These are phyloP conservation scores for Nebria brevicollis DNA, from an alignment of 2,888 invertebrate species.

Conservation along the genomic window DNA sequence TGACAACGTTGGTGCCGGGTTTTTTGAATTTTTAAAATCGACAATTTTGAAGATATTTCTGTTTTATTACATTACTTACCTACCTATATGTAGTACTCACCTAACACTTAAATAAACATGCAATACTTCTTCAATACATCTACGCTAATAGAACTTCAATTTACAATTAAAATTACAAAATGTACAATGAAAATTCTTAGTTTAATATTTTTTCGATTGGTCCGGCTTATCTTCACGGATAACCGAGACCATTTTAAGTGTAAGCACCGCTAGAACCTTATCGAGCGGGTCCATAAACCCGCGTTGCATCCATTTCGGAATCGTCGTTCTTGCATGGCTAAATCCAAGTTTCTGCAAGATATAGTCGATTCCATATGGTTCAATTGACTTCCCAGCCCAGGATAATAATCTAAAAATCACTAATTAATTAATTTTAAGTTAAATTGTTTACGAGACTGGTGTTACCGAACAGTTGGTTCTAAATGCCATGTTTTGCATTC, in stretches of 20 bases:
- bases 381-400: constrained; percentile 96
- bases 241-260: constrained; percentile 73
- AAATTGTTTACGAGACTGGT: not conserved
- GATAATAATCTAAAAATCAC: constrained; percentile 70
- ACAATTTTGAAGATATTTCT: too few species aligned
- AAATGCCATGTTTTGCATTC: constrained; percentile 96
- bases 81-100: too few species aligned
- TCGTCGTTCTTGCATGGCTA: constrained; percentile 96
- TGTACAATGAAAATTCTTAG: not conserved
- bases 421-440: constrained; percentile 15
- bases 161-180: not conserved
- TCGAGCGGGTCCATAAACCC: constrained; percentile 98
- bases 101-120: not conserved
- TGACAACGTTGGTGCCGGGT: too few species aligned
- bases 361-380: constrained; percentile 98
- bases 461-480: constrained; percentile 87
- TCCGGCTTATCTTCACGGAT: constrained; percentile 58
- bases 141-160: not conserved
- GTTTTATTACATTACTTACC: too few species aligned
- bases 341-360: constrained; percentile 98
- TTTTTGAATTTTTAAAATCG: too few species aligned
- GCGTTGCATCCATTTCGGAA: constrained; percentile 99
- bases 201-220: constrained; percentile 2
- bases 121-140: not conserved
- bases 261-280: constrained; percentile 84